phyloP scores from a whole-genome alignment of 2,113 vertebrate species.

The Sclerurus mexicanus region DNA sequence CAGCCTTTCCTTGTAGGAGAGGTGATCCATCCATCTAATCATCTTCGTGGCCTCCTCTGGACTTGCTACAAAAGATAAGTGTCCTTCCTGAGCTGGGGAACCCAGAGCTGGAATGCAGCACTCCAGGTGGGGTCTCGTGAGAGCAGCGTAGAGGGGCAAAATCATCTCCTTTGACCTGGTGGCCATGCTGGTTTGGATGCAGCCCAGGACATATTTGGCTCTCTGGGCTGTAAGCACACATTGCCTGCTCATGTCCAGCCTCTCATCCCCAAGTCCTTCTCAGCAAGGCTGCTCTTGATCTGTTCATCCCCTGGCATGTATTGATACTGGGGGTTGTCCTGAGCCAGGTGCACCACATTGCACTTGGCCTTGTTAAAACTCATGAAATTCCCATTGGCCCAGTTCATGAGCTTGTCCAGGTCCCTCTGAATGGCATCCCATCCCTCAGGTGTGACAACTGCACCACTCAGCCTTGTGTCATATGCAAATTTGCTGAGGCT shows the following conservation, averaged over 20 bases:
- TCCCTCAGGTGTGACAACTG: background rate
- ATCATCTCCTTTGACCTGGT: background rate
- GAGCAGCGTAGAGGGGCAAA: background rate
- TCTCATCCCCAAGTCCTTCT: background rate
- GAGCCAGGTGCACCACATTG: background rate
- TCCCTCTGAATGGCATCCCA: background rate
- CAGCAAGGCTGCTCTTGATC: background rate
- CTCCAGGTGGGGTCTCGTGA: background rate
- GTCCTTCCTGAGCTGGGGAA: background rate
- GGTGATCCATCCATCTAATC: background rate
- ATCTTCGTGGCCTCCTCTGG: background rate
- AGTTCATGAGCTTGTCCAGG: background rate
- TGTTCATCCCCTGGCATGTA: background rate
- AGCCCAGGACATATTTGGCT: background rate
- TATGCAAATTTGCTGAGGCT: background rate
- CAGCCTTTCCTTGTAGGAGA: background rate
- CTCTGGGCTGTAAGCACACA: background rate
- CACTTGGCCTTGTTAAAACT: background rate
- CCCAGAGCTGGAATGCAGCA: background rate
- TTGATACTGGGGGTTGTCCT: background rate
- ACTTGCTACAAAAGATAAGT: background rate
- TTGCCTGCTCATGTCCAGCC: background rate
- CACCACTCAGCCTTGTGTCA: background rate
- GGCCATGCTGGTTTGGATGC: background rate
- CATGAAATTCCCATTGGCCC: background rate